A percentile compares a stretch with the other conserved stretches of the same genome.
Evolutionary conservation across 35 echinoderm and acorn worm species (phyloP).

Genomic region (Ophiothrix spiculata): DNA sequence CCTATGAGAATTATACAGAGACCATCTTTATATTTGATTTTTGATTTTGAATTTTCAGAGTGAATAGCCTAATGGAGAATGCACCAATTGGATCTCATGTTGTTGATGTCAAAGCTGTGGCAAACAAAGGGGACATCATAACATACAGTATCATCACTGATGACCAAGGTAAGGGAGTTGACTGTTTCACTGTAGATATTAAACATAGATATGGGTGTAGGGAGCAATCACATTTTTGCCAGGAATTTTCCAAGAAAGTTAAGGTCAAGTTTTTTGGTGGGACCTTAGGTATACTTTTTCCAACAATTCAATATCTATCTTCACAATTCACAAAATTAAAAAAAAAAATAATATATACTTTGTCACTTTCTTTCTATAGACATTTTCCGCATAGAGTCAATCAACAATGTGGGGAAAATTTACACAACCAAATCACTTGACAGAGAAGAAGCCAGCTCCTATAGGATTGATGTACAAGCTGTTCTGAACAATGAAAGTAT

Average conservation of each 20-base stretch:
- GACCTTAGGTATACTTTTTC: not conserved
- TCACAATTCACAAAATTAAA: constrained; percentile 7
- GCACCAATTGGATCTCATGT: constrained; percentile 55
- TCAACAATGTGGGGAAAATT: constrained; percentile 48
- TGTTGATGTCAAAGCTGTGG: constrained; percentile 51
- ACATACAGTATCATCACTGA: constrained; percentile 66
- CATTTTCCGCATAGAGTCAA: constrained; percentile 42
- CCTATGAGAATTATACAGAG: no score
- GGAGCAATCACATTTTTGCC: no score
- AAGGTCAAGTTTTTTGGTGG: no score
- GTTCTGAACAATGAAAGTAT: constrained; percentile 17
- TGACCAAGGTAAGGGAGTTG: constrained; percentile 16
- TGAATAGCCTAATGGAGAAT: constrained; percentile 61
- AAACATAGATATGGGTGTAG: no score
- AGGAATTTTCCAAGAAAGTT: no score
- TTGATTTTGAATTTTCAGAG: no score
- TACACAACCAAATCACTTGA: constrained; percentile 63
- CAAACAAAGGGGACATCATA: constrained; percentile 69
- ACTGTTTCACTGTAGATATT: no score
- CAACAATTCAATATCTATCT: not conserved
- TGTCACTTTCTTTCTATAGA: no score
- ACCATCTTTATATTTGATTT: no score
- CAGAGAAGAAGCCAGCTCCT: constrained; percentile 40
- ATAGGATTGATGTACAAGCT: constrained; percentile 52
- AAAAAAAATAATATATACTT: no score